Evolutionary conservation across 2,888 invertebrate species (phyloP).

Genomic region (Tipula unca): DNA sequence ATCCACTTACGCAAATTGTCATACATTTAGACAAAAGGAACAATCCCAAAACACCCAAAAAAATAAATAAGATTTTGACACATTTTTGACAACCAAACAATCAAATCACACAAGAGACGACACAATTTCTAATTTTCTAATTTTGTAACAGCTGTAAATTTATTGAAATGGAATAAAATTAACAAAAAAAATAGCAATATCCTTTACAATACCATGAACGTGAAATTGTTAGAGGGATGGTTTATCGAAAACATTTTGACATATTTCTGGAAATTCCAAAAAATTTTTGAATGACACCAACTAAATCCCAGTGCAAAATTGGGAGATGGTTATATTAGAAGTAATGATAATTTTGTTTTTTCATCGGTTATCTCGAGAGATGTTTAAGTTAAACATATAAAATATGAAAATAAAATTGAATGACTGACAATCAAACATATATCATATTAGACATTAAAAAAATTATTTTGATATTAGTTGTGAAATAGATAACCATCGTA

Average conservation of each 20-base stretch:
- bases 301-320: neutral
- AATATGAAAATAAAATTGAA: neutral
- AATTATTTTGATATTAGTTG: neutral
- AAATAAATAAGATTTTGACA: neutral
- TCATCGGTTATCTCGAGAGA: neutral
- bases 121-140: slow-evolving; percentile 8
- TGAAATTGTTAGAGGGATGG: neutral
- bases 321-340: neutral
- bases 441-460: neutral
- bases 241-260: neutral
- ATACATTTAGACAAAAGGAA: neutral
- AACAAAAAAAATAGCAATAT: neutral
- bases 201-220: neutral
- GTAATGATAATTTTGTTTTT: neutral
- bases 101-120: slow-evolving; percentile 8
- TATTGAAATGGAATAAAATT: neutral
- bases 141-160: neutral
- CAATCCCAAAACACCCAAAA: neutral
- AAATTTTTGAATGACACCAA: neutral
- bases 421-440: neutral
- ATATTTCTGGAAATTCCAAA: neutral
- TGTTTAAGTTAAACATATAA: neutral
- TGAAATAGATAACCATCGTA: neutral
- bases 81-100: slow-evolving; percentile 8
- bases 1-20: slow-evolving; percentile 14